Conservation (phyloP, 2,113 vertebrate genomes). For the Garra rufa region DNA sequence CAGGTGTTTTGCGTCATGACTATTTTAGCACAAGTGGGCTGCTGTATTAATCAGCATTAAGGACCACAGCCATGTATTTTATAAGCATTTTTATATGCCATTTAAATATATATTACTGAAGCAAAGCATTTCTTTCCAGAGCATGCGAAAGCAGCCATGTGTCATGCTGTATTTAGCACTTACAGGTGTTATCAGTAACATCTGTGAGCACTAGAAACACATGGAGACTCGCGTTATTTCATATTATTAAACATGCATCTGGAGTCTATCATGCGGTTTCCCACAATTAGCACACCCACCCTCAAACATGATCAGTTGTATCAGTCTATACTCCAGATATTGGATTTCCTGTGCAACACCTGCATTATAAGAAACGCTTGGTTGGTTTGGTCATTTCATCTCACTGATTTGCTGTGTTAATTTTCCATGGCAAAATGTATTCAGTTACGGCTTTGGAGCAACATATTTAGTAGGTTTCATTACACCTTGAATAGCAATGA, state of each 20-base stretch:
- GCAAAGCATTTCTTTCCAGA: neutral
- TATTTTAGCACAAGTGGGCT: neutral
- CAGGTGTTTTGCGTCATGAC: neutral
- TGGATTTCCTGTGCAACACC: neutral
- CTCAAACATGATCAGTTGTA: neutral
- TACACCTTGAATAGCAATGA: neutral
- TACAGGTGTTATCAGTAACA: constrained; percentile 11
- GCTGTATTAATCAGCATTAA: neutral
- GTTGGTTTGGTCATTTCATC: constrained; percentile 11
- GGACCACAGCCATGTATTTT: neutral
- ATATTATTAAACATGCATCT: constrained; percentile 20
- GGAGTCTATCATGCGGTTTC: neutral
- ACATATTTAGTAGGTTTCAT: neutral
- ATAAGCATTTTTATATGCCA: neutral
- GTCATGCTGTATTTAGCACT: constrained; percentile 3
- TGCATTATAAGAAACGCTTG: neutral
- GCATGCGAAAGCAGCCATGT: neutral
- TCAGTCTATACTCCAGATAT: neutral
- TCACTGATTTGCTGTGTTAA: neutral
- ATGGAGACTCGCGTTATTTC: neutral
- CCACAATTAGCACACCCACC: neutral
- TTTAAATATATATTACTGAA: constrained; percentile 11
- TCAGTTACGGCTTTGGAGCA: constrained; percentile 1
- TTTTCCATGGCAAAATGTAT: neutral
- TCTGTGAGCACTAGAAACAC: neutral